Percentiles rank a stretch among this genome's conserved stretches.
phyloP scores from a whole-genome alignment of 2,888 invertebrate species.

The Diaprepes abbreviatus region DNA sequence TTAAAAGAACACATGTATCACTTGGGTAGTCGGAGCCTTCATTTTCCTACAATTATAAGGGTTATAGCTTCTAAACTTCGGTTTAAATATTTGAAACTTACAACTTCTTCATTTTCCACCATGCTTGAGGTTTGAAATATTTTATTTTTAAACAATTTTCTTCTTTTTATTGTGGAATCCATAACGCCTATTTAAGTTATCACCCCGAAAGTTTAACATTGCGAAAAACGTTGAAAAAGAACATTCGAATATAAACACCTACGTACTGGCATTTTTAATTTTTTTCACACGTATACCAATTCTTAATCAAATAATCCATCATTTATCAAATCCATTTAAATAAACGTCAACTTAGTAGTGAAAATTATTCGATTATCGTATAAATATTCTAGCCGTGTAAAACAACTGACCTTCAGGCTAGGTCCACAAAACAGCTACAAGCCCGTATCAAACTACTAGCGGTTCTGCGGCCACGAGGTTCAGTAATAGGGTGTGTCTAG shows the following conservation, averaged over 20 bases:
- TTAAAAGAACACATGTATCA: slow-evolving; percentile 58
- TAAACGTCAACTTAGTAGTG: no score
- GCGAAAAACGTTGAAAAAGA: not conserved
- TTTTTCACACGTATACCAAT: slow-evolving; percentile 26
- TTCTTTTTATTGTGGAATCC: slow-evolving; percentile 26
- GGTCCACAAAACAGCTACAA: no score
- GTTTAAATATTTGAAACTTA: slow-evolving; percentile 35
- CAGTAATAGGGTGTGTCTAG: no score
- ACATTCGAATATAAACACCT: not conserved
- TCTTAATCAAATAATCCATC: not conserved
- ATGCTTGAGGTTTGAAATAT: slow-evolving; percentile 35
- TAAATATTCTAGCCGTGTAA: no score
- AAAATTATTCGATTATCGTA: no score
- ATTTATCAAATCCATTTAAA: not conserved
- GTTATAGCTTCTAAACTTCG: not conserved
- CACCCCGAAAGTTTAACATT: slow-evolving; percentile 14
- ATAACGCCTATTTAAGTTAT: slow-evolving; percentile 16
- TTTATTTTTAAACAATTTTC: slow-evolving; percentile 19
- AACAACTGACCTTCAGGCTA: no score
- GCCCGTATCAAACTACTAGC: no score
- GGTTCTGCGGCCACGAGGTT: no score
- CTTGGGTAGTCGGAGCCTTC: slow-evolving; percentile 49
- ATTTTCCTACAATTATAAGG: slow-evolving; percentile 31
- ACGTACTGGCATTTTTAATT: not conserved
- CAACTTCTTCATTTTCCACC: slow-evolving; percentile 51